Evolutionary conservation across 2,113 vertebrate genomes (phyloP).

Genomic region (Coptodon rendalli): DNA sequence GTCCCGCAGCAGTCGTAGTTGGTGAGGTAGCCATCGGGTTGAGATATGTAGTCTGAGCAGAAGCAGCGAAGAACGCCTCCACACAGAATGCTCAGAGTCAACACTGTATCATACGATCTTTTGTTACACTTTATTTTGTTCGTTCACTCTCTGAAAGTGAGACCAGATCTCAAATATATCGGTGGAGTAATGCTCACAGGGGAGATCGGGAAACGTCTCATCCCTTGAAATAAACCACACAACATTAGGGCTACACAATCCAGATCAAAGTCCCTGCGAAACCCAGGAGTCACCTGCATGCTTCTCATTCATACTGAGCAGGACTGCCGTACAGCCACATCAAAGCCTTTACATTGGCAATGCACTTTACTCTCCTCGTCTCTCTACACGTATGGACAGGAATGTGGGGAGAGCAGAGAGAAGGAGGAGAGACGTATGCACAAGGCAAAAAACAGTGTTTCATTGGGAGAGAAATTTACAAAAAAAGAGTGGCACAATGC

Average conservation of each 20-base stretch:
- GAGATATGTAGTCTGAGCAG: background rate
- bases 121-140: conserved; percentile 39
- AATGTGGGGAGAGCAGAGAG: conserved; percentile 1
- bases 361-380: conserved; percentile 74
- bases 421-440: conserved; percentile 63
- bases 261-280: conserved; percentile 7
- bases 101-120: conserved; percentile 37
- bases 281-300: conserved; percentile 62
- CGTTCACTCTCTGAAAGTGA: conserved; percentile 19
- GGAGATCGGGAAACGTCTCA: background rate
- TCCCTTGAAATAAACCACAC: background rate
- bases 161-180: conserved; percentile 40
- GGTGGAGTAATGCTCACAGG: conserved; percentile 19
- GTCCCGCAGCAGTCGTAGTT: background rate
- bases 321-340: conserved; percentile 43
- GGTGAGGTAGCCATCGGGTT: background rate
- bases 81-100: conserved; percentile 20
- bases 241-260: conserved; percentile 28
- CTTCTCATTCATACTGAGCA: conserved; percentile 50
- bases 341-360: conserved; percentile 63
- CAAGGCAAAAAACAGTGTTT: conserved; percentile 67
- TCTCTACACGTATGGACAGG: conserved; percentile 34
- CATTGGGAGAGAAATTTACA: conserved; percentile 60
- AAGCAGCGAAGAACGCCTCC: conserved; percentile 30
- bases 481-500: conserved; percentile 65